phyloP scores from a whole-genome alignment of 2,797 vertebrate species.

The Alectoris magna region DNA sequence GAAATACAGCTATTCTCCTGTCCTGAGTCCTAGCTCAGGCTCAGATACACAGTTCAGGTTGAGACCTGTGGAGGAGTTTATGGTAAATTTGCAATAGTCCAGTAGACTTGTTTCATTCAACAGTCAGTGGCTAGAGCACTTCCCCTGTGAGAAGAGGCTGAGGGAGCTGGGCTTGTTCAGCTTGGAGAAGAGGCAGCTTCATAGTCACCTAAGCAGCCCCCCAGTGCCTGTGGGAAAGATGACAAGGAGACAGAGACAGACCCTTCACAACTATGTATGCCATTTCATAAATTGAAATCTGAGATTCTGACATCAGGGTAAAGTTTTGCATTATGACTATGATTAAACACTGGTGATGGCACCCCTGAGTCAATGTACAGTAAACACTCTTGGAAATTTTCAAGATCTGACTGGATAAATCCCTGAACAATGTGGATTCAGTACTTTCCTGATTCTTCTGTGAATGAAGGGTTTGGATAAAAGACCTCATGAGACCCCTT shows the following conservation, averaged over 20 bases:
- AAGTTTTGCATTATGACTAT: not conserved
- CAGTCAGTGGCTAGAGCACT: not conserved
- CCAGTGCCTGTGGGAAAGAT: not conserved
- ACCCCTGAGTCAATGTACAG: rapidly evolving
- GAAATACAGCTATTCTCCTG: not conserved
- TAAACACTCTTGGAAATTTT: not conserved
- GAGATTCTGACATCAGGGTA: not conserved
- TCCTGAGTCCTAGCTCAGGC: rapidly evolving
- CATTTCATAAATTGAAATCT: not conserved
- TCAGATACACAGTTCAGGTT: no score
- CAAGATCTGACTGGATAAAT: not conserved
- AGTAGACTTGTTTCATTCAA: not conserved
- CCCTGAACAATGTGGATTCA: not conserved
- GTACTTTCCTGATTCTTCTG: not conserved
- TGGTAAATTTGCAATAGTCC: not conserved
- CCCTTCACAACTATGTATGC: not conserved
- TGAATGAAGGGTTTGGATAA: not conserved
- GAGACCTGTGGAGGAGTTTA: not conserved
- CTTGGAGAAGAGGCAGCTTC: not conserved
- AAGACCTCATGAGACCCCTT: not conserved
- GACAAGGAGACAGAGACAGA: not conserved
- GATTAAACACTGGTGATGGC: not conserved
- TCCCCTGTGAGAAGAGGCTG: not conserved
- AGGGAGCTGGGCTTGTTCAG: not conserved
- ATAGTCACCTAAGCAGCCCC: not conserved